Percentiles rank a stretch among this genome's conserved stretches.
These are phyloP conservation scores for Oscheius sp. DNA, from an alignment of 2,888 invertebrate genomes.

Conservation along the genomic window DNA sequence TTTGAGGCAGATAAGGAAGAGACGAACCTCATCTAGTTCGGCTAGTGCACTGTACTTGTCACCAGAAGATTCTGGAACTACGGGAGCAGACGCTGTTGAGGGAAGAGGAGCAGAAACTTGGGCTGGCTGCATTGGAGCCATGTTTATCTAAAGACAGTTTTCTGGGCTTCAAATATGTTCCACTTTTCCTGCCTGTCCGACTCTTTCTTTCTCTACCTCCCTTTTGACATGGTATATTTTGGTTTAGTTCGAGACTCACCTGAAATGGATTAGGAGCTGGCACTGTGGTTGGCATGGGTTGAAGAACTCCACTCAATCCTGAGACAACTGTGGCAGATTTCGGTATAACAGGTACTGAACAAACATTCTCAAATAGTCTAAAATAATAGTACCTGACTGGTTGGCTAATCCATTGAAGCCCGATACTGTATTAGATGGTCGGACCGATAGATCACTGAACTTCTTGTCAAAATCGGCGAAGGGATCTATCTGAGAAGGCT, in stretches of 20 bases:
- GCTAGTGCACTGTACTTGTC: conserved; percentile 51
- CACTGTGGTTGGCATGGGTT: not conserved
- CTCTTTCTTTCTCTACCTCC: no score
- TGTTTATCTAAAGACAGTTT: not conserved
- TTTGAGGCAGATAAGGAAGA: not conserved
- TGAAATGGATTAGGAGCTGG: conserved; percentile 7
- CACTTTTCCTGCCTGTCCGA: no score
- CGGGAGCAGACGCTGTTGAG: no score
- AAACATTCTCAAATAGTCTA: not conserved
- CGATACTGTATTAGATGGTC: conserved; percentile 20
- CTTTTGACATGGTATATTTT: no score
- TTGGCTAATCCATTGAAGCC: conserved; percentile 9
- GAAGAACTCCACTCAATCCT: not conserved
- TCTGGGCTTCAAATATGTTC: no score
- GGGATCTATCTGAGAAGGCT: conserved; percentile 7
- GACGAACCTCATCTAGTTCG: conserved; percentile 44
- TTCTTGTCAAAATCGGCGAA: conserved; percentile 37
- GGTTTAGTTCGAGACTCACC: not conserved
- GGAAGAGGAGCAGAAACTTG: not conserved
- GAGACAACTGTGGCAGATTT: conserved; percentile 30
- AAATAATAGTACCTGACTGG: not conserved
- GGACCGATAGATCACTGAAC: conserved; percentile 28
- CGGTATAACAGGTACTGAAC: conserved; percentile 5
- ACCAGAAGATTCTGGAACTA: not conserved
- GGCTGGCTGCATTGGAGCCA: not conserved